Percentiles rank a stretch among this genome's conserved stretches.
Conservation (phyloP, 2,113 vertebrate species). For the Phrynocephalus versicolor region DNA sequence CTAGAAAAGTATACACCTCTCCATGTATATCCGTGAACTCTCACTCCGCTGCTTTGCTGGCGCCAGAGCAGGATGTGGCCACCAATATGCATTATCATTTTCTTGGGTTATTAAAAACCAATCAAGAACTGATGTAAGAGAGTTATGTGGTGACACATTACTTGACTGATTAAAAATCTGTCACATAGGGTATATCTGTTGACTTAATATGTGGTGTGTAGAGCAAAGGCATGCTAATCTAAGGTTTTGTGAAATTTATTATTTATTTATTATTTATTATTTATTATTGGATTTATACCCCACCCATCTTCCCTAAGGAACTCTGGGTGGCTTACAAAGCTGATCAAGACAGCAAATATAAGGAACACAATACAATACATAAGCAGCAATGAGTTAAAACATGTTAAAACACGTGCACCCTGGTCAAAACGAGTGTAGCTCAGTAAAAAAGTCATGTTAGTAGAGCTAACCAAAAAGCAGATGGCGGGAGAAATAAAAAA, state of each 20-base stretch:
- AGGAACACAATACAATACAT: no score
- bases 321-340: no score
- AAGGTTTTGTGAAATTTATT: not conserved
- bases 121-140: not conserved
- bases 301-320: no score
- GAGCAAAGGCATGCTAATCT: not conserved
- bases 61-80: not conserved
- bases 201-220: not conserved
- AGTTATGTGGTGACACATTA: not conserved
- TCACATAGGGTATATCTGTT: not conserved
- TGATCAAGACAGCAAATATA: no score
- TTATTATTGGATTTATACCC: no score
- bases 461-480: no score
- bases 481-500: no score
- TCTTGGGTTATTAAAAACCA: not conserved
- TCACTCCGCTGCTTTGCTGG: not conserved
- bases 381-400: no score
- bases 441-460: no score
- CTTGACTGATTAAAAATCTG: slow-evolving; percentile 10
- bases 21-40: not conserved
- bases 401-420: no score
- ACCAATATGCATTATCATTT: not conserved
- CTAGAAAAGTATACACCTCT: not conserved
- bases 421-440: no score
- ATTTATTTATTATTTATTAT: no score